phyloP scores from a whole-genome alignment of 2,113 vertebrate genomes.

The Chloropsis hardwickii region DNA sequence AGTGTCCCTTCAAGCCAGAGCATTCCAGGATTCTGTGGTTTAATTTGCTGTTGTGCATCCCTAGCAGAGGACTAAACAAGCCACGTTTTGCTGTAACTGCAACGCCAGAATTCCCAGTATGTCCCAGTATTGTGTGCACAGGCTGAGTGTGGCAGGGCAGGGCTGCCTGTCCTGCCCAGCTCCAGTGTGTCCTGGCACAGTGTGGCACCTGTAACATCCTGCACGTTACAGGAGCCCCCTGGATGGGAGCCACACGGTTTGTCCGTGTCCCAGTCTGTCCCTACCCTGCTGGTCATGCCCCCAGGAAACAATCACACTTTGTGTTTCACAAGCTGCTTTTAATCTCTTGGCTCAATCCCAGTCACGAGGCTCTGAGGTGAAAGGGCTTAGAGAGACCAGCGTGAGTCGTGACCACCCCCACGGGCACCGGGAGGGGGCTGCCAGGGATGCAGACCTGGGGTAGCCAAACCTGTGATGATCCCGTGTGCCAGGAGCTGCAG shows the following conservation, averaged over 20 bases:
- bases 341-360: constrained; percentile 1
- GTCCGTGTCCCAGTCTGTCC: background rate
- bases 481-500: accelerated
- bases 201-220: background rate
- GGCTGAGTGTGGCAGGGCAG: background rate
- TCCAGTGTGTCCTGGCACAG: accelerated
- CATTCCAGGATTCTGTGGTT: background rate
- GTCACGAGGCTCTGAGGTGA: background rate
- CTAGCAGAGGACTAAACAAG: background rate
- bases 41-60: background rate
- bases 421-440: accelerated
- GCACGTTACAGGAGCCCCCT: background rate
- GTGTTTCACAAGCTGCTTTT: background rate
- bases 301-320: background rate
- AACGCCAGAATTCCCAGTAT: accelerated
- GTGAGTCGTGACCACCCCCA: accelerated
- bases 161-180: background rate
- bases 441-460: background rate
- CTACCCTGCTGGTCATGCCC: background rate
- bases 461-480: background rate
- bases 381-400: background rate
- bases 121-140: background rate
- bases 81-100: background rate
- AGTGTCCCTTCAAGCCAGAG: background rate
- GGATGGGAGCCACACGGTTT: no score